Conservation (phyloP, 2,888 invertebrate species). For the Cordilura impudica region DNA sequence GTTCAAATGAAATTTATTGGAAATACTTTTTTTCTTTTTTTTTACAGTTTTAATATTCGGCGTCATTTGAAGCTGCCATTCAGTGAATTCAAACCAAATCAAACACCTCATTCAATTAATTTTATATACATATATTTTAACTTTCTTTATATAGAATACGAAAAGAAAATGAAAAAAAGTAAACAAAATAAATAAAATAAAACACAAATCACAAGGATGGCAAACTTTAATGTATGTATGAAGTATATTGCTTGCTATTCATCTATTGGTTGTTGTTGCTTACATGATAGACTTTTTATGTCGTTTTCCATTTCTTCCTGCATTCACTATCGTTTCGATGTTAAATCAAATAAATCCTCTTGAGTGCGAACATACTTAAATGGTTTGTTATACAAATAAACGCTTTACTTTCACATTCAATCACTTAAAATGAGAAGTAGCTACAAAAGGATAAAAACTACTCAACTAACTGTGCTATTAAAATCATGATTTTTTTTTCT, state of each 20-base stretch:
- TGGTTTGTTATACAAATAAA: conserved; percentile 68
- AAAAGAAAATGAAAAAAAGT: too few species aligned
- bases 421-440: conserved; percentile 67
- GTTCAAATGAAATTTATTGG: not conserved
- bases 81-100: conserved; percentile 24
- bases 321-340: conserved; percentile 54
- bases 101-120: not conserved
- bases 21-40: not conserved
- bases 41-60: too few species aligned
- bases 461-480: conserved; percentile 31
- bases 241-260: too few species aligned
- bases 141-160: too few species aligned
- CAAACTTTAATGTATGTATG: conserved; percentile 6
- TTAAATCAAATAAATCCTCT: conserved; percentile 66
- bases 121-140: not conserved
- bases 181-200: not conserved
- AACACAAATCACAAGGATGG: conserved; percentile 10
- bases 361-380: conserved; percentile 65
- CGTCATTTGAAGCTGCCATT: too few species aligned
- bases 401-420: conserved; percentile 66
- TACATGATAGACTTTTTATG: conserved; percentile 23
- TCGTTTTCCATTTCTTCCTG: conserved; percentile 25
- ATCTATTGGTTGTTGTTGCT: conserved; percentile 15
- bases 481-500: conserved; percentile 14
- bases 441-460: conserved; percentile 19